These are phyloP conservation scores for Microcebus murinus DNA, from an alignment of 2,113 vertebrate species.

Conservation along the genomic window DNA sequence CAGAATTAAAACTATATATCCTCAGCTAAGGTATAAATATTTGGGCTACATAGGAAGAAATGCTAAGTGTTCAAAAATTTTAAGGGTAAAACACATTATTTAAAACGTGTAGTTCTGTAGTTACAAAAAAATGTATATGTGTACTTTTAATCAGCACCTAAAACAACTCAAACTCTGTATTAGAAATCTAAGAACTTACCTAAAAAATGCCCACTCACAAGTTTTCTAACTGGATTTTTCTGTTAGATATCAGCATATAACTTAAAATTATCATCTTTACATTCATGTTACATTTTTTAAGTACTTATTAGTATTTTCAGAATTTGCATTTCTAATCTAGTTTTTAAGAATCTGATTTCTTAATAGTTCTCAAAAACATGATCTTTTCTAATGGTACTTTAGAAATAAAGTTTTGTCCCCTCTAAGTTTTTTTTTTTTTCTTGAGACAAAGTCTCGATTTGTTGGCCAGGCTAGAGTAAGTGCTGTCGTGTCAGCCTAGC, in stretches of 20 bases:
- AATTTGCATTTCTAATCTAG: constrained; percentile 38
- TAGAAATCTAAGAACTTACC: constrained; percentile 16
- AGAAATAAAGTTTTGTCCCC: not conserved
- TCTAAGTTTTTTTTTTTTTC: not conserved
- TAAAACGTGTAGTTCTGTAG: not conserved
- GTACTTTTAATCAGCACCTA: not conserved
- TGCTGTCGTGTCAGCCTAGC: no score
- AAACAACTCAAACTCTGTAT: not conserved
- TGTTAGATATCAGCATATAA: not conserved
- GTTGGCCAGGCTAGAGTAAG: no score
- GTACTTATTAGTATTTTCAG: not conserved
- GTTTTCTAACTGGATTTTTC: not conserved
- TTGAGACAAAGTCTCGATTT: no score
- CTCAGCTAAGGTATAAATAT: not conserved
- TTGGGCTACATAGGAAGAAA: not conserved
- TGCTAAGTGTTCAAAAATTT: constrained; percentile 2
- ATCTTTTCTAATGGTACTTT: constrained; percentile 16
- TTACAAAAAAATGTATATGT: not conserved
- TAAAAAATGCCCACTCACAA: not conserved
- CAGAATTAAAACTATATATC: not conserved
- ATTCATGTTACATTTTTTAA: not conserved
- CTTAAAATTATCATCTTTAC: constrained; percentile 30
- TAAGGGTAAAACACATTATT: constrained; percentile 27
- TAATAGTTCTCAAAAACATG: not conserved
- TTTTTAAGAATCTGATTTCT: constrained; percentile 5